These are phyloP conservation scores for Trididemnum clinides DNA, from an alignment of 23 tunicate species.

Conservation along the genomic window DNA sequence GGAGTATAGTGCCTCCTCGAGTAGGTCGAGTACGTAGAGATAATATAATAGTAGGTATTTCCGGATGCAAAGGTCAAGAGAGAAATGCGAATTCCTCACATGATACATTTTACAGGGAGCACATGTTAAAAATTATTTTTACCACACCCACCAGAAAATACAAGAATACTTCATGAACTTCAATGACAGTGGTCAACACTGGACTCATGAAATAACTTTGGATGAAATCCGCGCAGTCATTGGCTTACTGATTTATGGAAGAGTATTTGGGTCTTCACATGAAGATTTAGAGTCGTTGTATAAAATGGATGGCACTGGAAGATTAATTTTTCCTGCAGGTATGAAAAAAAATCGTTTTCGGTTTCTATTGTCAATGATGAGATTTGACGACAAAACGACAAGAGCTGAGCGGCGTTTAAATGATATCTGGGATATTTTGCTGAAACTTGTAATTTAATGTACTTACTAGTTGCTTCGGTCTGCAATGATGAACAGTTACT, in stretches of 20 bases:
- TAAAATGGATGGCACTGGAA: not conserved
- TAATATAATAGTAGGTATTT: slow-evolving; percentile 3
- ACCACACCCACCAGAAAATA: slow-evolving; percentile 8
- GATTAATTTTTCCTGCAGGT: not conserved
- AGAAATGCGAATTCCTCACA: not conserved
- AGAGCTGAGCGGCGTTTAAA: slow-evolving; percentile 11
- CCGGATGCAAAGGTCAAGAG: not conserved
- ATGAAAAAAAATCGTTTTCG: slow-evolving; percentile 2
- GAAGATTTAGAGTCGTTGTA: slow-evolving; percentile 19
- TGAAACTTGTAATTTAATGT: not conserved
- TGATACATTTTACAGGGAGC: not conserved
- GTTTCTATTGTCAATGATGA: slow-evolving; percentile 22
- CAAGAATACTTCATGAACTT: slow-evolving; percentile 2
- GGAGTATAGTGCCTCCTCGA: slow-evolving; percentile 2
- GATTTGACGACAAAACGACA: slow-evolving; percentile 1
- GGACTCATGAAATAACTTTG: not conserved
- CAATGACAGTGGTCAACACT: not conserved
- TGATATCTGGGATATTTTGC: slow-evolving; percentile 19
- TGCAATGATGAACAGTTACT: slow-evolving; percentile 19
- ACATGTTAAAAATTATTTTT: not conserved
- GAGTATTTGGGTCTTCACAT: slow-evolving; percentile 16
- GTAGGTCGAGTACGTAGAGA: slow-evolving; percentile 19
- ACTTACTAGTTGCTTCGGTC: not conserved
- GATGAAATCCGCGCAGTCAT: slow-evolving; percentile 10
- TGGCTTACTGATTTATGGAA: slow-evolving; percentile 8